Percentiles rank a stretch among this genome's conserved stretches.
These are phyloP conservation scores for Tangara arthus DNA, from an alignment of 2,797 vertebrate genomes.

Conservation along the genomic window DNA sequence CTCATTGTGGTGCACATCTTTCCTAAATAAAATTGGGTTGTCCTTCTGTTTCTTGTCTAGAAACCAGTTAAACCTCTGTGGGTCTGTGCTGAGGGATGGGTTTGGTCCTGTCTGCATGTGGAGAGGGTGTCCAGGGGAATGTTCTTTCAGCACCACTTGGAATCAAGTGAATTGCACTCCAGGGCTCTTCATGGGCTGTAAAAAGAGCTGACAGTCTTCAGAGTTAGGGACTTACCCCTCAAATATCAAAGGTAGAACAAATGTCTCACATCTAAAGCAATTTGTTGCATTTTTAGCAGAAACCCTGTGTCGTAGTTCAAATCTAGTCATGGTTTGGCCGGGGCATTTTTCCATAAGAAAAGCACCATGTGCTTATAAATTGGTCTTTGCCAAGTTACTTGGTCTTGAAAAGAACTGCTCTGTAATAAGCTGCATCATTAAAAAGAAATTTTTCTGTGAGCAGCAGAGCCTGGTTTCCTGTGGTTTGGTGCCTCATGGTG, in stretches of 20 bases:
- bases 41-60: not conserved
- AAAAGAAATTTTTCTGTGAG: constrained; percentile 11
- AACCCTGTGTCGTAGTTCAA: not conserved
- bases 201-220: not conserved
- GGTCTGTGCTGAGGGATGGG: not conserved
- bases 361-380: not conserved
- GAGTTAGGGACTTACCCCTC: not conserved
- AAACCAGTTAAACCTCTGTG: not conserved
- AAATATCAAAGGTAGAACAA: not conserved
- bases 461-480: constrained; percentile 23
- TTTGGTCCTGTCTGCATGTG: not conserved
- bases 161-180: not conserved
- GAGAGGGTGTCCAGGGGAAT: accelerated
- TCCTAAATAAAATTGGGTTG: not conserved
- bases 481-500: not conserved
- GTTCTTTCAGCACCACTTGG: not conserved
- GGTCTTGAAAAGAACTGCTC: not conserved
- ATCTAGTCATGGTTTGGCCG: not conserved
- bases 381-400: not conserved
- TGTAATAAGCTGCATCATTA: constrained; percentile 31
- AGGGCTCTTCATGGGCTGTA: not conserved
- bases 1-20: not conserved
- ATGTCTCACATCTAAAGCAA: not conserved
- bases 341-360: not conserved
- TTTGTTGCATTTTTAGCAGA: not conserved